Conservation (phyloP, 2,113 vertebrate genomes). For the Riparia riparia region DNA sequence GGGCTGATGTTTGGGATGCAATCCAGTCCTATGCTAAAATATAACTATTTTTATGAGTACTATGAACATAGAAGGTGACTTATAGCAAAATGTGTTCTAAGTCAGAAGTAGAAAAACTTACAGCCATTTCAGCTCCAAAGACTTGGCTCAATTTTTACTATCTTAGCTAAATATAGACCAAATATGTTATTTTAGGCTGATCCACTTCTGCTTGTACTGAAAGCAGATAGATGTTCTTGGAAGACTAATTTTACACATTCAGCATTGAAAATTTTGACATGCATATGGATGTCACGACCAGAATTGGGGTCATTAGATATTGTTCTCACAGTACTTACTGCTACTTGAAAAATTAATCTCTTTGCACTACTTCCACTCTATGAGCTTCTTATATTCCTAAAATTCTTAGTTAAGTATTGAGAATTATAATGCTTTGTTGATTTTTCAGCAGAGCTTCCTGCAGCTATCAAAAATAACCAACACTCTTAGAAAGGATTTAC, state of each 20-base stretch:
- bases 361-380: neutral
- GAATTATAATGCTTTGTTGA: neutral
- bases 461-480: neutral
- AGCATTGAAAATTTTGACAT: neutral
- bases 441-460: neutral
- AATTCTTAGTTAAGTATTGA: neutral
- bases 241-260: neutral
- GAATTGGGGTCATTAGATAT: neutral
- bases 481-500: neutral
- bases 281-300: neutral
- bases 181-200: conserved; percentile 1
- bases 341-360: neutral
- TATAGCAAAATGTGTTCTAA: neutral
- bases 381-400: neutral
- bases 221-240: neutral
- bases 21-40: neutral
- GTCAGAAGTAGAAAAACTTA: neutral
- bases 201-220: neutral
- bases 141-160: neutral
- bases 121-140: neutral
- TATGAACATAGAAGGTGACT: neutral
- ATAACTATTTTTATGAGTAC: neutral
- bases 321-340: neutral
- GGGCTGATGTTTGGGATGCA: neutral
- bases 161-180: neutral